Evolutionary conservation across 2,888 invertebrate genomes (phyloP), one percentile per base, ranked within the genome.

Genomic region (Thereva unica): DNA sequence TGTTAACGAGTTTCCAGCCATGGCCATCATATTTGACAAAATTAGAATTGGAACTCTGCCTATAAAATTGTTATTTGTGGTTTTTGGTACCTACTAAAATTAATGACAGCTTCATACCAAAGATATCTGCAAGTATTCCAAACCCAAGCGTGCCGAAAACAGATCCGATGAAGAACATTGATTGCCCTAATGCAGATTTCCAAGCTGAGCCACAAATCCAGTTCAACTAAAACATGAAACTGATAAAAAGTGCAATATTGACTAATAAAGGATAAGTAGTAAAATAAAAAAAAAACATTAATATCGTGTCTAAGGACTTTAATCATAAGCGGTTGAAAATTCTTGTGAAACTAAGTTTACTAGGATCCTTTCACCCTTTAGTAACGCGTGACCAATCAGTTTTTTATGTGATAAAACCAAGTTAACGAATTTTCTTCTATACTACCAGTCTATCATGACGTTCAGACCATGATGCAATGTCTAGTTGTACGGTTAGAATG

Each of bases 151-250:
- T 84, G 2, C 87, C 87, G 37, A 85, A 71, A 7, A 86, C 84
- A 8, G 86, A 85, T 23, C 87, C 87, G 50, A 85, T 78, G 75
- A 86, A 87, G 75, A 85, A 87, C 75, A 85, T 80, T n/a, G 86
- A 85, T 74, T 87, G 86, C 0, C 85, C 85, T 23, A 85, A 71
- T 2, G 83, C 83, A 12, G 85, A 79, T 71, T 84, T 84, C 87
- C 86, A 87, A 57, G 81, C 79, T n/a, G 84, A 78, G 3, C 78
- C 77, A 72, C 87, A 87, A 10, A 87, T 82, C 87, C 87, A 87
- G 72, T 85, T 76, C 55, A 83, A 45, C 65, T 65, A 38, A 40
- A 52, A 61, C 47, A 10, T 47, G 34, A 45, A 1, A 59, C 44
- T 2, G n/a, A 10, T 40, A 55, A 64, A 64, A 12, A 47, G 12